Percentiles rank a stretch among this genome's conserved stretches.
Evolutionary conservation across 2,888 invertebrate species (phyloP).

Genomic region (Troides aeacus): DNA sequence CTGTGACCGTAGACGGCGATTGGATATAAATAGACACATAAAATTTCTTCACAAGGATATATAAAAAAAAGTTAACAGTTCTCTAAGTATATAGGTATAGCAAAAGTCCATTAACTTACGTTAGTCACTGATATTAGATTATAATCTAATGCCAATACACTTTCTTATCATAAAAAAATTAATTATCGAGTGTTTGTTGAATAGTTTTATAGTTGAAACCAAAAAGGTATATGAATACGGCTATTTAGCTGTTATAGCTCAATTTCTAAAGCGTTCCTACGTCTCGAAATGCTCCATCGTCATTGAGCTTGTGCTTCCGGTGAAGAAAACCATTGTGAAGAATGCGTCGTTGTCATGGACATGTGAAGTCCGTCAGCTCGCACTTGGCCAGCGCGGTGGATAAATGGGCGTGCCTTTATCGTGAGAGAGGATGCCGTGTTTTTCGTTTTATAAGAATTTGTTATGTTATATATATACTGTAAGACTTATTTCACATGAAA

Average conservation of each 20-base stretch:
- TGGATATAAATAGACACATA: conserved; percentile 41
- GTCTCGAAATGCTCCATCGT: too few species aligned
- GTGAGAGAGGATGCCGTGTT: too few species aligned
- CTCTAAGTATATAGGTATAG: conserved; percentile 5
- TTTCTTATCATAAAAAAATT: conserved; percentile 6
- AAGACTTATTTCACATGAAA: neutral
- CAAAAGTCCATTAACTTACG: conserved; percentile 18
- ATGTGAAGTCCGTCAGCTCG: too few species aligned
- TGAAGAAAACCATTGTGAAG: too few species aligned
- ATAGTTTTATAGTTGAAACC: conserved; percentile 10
- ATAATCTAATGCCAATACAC: conserved; percentile 20
- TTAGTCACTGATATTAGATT: conserved; percentile 15
- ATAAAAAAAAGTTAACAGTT: neutral
- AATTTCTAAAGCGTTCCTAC: too few species aligned
- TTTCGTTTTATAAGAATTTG: too few species aligned
- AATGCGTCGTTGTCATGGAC: too few species aligned
- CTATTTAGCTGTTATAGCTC: too few species aligned
- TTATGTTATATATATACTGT: neutral
- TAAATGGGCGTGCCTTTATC: too few species aligned
- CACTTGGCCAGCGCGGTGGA: too few species aligned
- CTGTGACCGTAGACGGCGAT: conserved; percentile 59
- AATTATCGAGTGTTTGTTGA: conserved; percentile 10
- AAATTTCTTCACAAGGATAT: neutral
- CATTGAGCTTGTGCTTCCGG: too few species aligned
- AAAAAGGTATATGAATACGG: conserved; percentile 3